Evolutionary conservation across 2,113 vertebrate species (phyloP).

Genomic region (Tupaia tana): DNA sequence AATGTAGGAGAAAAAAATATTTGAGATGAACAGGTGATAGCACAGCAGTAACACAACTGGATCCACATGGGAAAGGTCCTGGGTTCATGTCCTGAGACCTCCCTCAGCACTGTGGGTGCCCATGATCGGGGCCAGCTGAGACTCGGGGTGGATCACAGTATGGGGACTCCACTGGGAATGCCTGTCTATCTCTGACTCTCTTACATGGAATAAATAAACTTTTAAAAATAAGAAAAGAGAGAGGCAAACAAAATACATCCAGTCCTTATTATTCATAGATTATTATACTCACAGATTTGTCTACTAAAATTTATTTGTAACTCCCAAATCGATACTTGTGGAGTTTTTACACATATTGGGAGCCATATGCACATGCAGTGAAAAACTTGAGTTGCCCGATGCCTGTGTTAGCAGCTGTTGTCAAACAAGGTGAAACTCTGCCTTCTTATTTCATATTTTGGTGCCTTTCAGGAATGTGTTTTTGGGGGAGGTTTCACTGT

Average conservation of each 20-base stretch:
- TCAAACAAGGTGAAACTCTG: neutral
- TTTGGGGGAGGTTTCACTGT: neutral
- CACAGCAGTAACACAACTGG: too few species aligned
- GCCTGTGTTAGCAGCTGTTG: neutral
- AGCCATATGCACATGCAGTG: neutral
- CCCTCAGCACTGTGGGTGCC: too few species aligned
- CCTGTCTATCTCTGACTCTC: too few species aligned
- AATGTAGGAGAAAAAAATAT: neutral
- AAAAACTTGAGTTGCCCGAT: neutral
- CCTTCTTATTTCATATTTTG: neutral
- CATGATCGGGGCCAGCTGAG: too few species aligned
- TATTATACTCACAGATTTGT: neutral
- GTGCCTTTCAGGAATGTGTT: neutral
- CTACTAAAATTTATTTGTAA: conserved; percentile 16
- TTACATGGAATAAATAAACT: too few species aligned
- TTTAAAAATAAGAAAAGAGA: neutral
- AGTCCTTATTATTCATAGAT: neutral
- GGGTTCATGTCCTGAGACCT: too few species aligned
- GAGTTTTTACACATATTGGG: neutral
- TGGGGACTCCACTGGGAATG: too few species aligned
- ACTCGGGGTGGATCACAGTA: too few species aligned
- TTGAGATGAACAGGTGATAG: too few species aligned
- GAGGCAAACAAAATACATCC: neutral
- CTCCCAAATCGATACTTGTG: neutral
- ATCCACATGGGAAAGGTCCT: too few species aligned